Evolutionary conservation across 2,113 vertebrate genomes (phyloP), one percentile per base, ranked within the genome.

Genomic region (Seriola rivoliana): DNA sequence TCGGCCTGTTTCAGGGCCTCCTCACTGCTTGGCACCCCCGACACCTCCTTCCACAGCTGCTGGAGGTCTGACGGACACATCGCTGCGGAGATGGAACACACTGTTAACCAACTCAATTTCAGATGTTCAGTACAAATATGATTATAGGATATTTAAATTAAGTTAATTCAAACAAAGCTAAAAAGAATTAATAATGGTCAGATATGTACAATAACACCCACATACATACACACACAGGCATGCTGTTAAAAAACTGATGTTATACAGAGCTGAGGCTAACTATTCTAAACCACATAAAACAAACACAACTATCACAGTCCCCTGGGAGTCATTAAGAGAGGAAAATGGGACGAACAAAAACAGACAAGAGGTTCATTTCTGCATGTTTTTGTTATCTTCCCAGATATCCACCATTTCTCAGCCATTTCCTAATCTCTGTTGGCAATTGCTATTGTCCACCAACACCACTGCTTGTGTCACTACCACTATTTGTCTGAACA

Each of bases 21-120:
- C 91, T 99, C 98, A 0, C 96, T 94, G 34, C 95, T 96, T 89
- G 95, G 97, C 88, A 97, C 80, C 0, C 97, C 95, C 0, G 96
- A 95, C 94, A 99, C 97, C 25, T 99, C 98, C 94, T 99, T 99
- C 97, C 98, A 97, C 85, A 99, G 95, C 95, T 99, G 98, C 87
- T 99, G 98, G 88, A 99, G 96, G 95, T 99, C 98, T 17, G 97
- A 96, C 8, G 98, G 97, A 85, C 97, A 99, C 91, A 99, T 97
- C 42, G 98, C 98, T 97, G 94, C 40, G 25, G 13, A 72, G 40
- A 65, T 40, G 16, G 36, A 34, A 65, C 0, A 19, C 17, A 70
- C 0, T 34, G 40, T 70, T 63, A 52, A 50, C 21, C 44, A 48
- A 29, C 64, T n/a, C 9, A 13, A 2, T 19, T 57, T 83, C 25